Conservation (phyloP, 2,113 vertebrate species). For the Osmerus mordax region DNA sequence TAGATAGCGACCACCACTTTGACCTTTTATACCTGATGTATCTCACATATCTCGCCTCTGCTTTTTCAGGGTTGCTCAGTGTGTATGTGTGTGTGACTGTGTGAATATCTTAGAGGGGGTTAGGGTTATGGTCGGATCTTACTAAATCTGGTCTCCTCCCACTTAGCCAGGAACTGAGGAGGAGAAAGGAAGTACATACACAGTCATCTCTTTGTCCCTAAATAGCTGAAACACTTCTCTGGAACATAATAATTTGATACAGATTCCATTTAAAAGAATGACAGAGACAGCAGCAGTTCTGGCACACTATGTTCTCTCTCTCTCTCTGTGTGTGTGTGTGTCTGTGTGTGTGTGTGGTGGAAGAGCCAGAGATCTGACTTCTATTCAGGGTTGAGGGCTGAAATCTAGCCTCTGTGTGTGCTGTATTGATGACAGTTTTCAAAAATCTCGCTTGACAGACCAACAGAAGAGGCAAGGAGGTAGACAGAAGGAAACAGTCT, state of each 20-base stretch:
- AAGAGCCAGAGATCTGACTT: background rate
- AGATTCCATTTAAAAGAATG: slow-evolving; percentile 22
- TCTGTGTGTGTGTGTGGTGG: slow-evolving; percentile 3
- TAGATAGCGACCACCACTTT: too few relatives aligned
- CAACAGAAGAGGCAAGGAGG: too few relatives aligned
- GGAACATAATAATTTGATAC: slow-evolving; percentile 37
- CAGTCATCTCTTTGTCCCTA: slow-evolving; percentile 28
- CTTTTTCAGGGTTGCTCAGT: too few relatives aligned
- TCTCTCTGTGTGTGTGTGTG: slow-evolving; percentile 6
- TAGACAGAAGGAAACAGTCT: too few relatives aligned
- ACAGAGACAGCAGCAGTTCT: slow-evolving; percentile 16
- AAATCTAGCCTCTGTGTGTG: background rate
- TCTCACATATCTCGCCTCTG: too few relatives aligned
- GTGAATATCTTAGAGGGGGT: too few relatives aligned
- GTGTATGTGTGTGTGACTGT: too few relatives aligned
- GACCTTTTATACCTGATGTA: too few relatives aligned
- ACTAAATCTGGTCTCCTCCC: too few relatives aligned
- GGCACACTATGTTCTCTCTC: background rate
- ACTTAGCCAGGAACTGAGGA: too few relatives aligned
- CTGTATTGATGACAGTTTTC: background rate
- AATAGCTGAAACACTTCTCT: slow-evolving; percentile 54
- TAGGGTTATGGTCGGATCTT: too few relatives aligned
- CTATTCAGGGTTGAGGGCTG: background rate
- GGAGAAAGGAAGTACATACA: too few relatives aligned
- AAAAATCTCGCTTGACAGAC: background rate